phyloP scores from a whole-genome alignment of 2,888 invertebrate genomes.

The Amphimallon solstitiale region DNA sequence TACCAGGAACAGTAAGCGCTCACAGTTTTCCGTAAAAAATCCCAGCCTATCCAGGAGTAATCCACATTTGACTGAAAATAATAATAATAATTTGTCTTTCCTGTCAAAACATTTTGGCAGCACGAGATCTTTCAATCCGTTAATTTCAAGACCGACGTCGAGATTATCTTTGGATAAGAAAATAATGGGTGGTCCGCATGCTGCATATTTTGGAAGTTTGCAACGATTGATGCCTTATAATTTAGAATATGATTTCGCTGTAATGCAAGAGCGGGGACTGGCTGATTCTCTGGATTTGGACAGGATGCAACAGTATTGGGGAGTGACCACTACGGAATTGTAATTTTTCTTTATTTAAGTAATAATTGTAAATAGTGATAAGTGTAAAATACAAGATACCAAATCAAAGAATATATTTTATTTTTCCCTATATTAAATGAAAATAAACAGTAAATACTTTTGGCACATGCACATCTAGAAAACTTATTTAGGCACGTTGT shows the following conservation, averaged over 20 bases:
- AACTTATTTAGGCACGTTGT: no score
- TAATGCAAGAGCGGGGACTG: constrained; percentile 80
- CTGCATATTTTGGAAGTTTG: constrained; percentile 87
- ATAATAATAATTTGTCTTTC: constrained; percentile 64
- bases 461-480: no score
- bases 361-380: constrained; percentile 7
- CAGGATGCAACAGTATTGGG: constrained; percentile 92
- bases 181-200: constrained; percentile 79
- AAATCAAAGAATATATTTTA: no score
- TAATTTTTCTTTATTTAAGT: constrained; percentile 56
- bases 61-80: constrained; percentile 71
- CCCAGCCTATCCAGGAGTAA: constrained; percentile 75
- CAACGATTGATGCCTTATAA: constrained; percentile 86
- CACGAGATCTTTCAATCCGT: constrained; percentile 79
- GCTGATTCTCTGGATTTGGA: constrained; percentile 84
- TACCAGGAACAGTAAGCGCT: constrained; percentile 70
- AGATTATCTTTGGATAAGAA: constrained; percentile 71
- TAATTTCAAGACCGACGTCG: constrained; percentile 68
- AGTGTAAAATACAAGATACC: neutral
- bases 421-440: no score
- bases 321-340: constrained; percentile 87
- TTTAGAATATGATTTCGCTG: constrained; percentile 85
- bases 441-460: no score
- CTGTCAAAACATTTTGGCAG: constrained; percentile 83
- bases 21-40: constrained; percentile 67